Evolutionary conservation across 1,140 invertebrate species (phyloP).

Genomic region (Trichonephila inaurata): DNA sequence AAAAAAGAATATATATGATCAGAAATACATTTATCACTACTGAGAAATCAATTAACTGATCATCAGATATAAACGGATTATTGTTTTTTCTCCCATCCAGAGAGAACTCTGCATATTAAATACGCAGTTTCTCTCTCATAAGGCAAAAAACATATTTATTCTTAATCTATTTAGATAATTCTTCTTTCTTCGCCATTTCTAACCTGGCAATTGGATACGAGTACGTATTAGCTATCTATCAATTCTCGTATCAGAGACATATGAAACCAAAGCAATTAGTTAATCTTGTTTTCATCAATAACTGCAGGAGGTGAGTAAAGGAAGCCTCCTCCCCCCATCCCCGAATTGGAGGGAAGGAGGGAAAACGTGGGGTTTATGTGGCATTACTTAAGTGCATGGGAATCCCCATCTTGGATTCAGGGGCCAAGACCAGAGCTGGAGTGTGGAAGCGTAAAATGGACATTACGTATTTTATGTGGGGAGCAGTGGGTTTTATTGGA

Average conservation of each 20-base stretch:
- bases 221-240: background rate
- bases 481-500: constrained; percentile 42
- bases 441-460: constrained; percentile 46
- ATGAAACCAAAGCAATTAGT: constrained; percentile 63
- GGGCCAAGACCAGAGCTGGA: background rate
- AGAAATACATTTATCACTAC: too few relatives aligned
- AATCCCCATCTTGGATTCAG: background rate
- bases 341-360: constrained; percentile 4
- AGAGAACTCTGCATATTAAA: too few relatives aligned
- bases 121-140: too few relatives aligned
- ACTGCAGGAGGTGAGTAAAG: background rate
- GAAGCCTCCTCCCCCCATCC: background rate
- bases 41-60: too few relatives aligned
- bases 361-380: constrained; percentile 41
- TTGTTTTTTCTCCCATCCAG: too few relatives aligned
- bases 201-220: background rate
- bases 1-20: too few relatives aligned
- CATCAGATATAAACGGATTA: too few relatives aligned
- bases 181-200: background rate
- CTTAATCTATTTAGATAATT: background rate
- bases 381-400: constrained; percentile 63
- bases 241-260: too few relatives aligned
- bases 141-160: background rate
- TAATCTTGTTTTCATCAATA: constrained; percentile 75
- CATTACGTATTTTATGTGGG: constrained; percentile 62